A percentile compares a stretch with the other conserved stretches of the same genome.
Evolutionary conservation across 2,888 invertebrate species (phyloP).

Genomic region (Pammene fasciana): DNA sequence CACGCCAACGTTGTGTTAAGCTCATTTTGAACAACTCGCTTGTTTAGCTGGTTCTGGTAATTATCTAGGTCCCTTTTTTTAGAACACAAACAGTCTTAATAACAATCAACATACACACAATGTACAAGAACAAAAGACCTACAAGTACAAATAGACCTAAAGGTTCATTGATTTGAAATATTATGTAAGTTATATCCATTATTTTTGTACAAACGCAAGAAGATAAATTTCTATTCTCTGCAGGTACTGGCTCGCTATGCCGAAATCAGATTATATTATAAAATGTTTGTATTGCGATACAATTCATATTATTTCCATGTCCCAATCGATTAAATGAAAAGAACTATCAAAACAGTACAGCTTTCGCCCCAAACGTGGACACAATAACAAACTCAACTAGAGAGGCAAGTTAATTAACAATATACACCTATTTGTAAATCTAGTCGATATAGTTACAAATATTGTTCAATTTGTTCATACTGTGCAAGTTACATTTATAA

Average conservation of each 20-base stretch:
- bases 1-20: too few relatives aligned
- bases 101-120: too few relatives aligned
- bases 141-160: too few relatives aligned
- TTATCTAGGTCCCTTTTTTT: too few relatives aligned
- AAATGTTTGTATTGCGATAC: conserved; percentile 9
- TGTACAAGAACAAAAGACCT: too few relatives aligned
- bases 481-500: neutral
- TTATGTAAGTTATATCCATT: neutral
- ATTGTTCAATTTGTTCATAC: neutral
- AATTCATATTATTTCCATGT: neutral
- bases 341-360: conserved; percentile 13
- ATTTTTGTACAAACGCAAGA: neutral
- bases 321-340: neutral
- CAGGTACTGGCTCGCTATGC: neutral
- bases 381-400: conserved; percentile 11
- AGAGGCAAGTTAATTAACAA: neutral
- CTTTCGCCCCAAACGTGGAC: conserved; percentile 29
- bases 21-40: too few relatives aligned
- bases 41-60: too few relatives aligned
- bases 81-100: too few relatives aligned
- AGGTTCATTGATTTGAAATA: too few relatives aligned
- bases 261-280: conserved; percentile 11
- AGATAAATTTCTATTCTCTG: neutral
- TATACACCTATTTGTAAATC: conserved; percentile 3
- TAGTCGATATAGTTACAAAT: neutral